phyloP scores from a whole-genome alignment of 2,113 vertebrate genomes.

The Tympanuchus pallidicinctus region DNA sequence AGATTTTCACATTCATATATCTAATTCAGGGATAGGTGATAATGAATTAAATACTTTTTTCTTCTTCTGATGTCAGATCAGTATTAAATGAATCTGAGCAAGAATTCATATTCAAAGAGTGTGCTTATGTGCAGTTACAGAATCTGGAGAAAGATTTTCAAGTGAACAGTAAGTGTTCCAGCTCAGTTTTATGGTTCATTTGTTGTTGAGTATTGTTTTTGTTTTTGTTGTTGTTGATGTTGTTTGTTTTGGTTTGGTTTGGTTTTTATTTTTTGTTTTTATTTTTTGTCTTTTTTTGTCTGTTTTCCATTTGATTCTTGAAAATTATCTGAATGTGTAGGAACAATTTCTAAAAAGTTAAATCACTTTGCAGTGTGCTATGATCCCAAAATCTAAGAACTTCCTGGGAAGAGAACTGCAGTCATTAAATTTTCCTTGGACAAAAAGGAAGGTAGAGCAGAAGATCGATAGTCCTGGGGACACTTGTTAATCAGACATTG shows the following conservation, averaged over 20 bases:
- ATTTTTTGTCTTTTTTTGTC: background rate
- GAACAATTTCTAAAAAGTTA: background rate
- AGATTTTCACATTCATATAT: conserved; percentile 83
- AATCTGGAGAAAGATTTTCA: background rate
- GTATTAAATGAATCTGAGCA: conserved; percentile 69
- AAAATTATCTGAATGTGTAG: background rate
- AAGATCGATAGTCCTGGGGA: conserved; percentile 58
- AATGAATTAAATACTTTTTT: conserved; percentile 85
- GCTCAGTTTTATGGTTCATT: background rate
- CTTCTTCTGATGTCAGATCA: conserved; percentile 77
- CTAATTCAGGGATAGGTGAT: conserved; percentile 81
- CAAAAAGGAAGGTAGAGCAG: conserved; percentile 48
- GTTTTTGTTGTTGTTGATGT: background rate
- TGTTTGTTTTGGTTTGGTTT: background rate
- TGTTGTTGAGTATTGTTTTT: background rate
- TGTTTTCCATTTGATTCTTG: background rate
- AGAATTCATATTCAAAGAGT: conserved; percentile 64
- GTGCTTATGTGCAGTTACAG: background rate
- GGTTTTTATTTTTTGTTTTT: background rate
- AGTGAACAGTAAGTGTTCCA: background rate
- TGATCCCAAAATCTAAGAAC: background rate
- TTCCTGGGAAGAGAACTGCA: background rate
- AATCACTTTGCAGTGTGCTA: background rate
- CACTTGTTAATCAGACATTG: conserved; percentile 67
- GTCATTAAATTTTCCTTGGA: conserved; percentile 55